phyloP scores from a whole-genome alignment of 2,113 vertebrate species.

The Paramisgurnus dabryanus region DNA sequence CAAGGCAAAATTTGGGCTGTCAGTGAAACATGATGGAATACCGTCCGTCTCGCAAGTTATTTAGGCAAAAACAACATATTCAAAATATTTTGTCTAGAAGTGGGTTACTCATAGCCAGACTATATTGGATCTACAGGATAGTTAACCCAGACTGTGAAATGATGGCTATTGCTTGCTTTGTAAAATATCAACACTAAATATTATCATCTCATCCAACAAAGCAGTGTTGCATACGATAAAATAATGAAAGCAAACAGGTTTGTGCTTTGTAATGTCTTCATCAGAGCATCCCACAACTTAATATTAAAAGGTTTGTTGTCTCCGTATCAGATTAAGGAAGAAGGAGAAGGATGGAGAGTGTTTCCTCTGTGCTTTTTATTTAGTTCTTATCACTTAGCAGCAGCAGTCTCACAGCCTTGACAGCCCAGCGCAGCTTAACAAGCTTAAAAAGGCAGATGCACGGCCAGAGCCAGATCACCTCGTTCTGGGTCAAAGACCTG shows the following conservation, averaged over 20 bases:
- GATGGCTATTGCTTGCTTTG: too few relatives aligned
- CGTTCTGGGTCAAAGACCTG: conserved; percentile 40
- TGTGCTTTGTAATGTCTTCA: conserved; percentile 1
- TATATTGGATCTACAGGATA: too few relatives aligned
- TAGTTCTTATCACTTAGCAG: conserved; percentile 35
- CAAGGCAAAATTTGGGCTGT: too few relatives aligned
- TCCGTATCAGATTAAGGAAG: background rate
- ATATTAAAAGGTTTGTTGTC: background rate
- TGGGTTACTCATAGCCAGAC: too few relatives aligned
- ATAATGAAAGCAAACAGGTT: background rate
- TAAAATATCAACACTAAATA: too few relatives aligned
- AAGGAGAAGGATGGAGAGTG: conserved; percentile 2
- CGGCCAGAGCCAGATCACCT: conserved; percentile 17
- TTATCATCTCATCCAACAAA: too few relatives aligned
- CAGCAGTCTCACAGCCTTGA: conserved; percentile 31
- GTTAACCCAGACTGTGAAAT: too few relatives aligned
- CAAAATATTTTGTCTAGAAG: too few relatives aligned
- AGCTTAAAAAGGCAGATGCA: conserved; percentile 38
- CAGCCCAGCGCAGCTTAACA: conserved; percentile 41
- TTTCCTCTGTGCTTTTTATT: conserved; percentile 9
- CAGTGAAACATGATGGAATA: too few relatives aligned
- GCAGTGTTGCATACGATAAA: background rate
- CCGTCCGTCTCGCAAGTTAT: too few relatives aligned
- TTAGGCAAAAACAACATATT: too few relatives aligned
- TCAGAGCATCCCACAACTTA: background rate